Conservation (phyloP, 1,140 invertebrate species). For the Trypoxylus dichotomus region DNA sequence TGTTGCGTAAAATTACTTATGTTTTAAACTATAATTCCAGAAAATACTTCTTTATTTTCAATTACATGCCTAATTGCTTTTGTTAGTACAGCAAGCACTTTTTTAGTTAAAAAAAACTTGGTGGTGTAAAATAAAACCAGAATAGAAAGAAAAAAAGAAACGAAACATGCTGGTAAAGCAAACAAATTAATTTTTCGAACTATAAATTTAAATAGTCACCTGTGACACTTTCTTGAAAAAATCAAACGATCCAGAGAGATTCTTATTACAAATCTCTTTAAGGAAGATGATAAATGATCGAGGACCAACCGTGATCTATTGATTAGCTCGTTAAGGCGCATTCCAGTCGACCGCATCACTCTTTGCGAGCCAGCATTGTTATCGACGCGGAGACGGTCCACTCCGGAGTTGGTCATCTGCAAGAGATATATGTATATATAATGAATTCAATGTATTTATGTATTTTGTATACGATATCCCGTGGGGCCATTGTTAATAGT, state of each 20-base stretch:
- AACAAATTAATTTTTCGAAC: slow-evolving; percentile 36
- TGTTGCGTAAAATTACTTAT: no score
- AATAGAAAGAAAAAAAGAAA: not conserved
- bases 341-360: slow-evolving; percentile 41
- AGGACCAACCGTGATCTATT: slow-evolving; percentile 52
- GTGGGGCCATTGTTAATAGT: slow-evolving; percentile 51
- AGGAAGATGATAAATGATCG: slow-evolving; percentile 52
- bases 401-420: slow-evolving; percentile 35
- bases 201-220: slow-evolving; percentile 42
- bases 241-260: slow-evolving; percentile 43
- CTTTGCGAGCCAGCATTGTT: slow-evolving; percentile 30
- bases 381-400: slow-evolving; percentile 12
- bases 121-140: no score
- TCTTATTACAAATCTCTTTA: slow-evolving; percentile 53
- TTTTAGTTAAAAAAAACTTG: no score
- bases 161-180: not conserved
- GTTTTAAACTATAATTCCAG: no score
- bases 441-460: slow-evolving; percentile 54
- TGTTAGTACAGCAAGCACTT: not conserved
- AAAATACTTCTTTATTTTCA: no score
- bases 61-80: not conserved
- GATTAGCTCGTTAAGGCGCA: slow-evolving; percentile 52
- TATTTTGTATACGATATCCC: slow-evolving; percentile 53
- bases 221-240: slow-evolving; percentile 47
- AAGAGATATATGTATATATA: slow-evolving; percentile 52